Evolutionary conservation across 2,113 vertebrate species (phyloP), one percentile per base, ranked within the genome.

Genomic region (Rutilus rutilus): DNA sequence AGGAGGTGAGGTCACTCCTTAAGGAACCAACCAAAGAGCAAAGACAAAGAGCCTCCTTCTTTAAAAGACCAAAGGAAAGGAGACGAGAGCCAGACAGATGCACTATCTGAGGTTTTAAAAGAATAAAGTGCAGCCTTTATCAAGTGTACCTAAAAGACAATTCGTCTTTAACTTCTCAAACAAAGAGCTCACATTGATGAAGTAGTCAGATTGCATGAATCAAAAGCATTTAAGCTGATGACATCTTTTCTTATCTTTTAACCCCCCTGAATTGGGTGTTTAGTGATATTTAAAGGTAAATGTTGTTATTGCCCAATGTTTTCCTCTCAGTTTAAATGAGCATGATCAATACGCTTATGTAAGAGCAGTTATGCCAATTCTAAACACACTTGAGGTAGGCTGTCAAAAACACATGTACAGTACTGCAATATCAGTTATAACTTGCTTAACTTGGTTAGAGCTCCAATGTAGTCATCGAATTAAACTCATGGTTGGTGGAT

Each of bases 101-200:
- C 74, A 30, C n/a, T 80, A 65, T 82, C 42, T 82, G 17, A 52
- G 50, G 50, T 52, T 52, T 52, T 17, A 52, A 47, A 80, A 65
- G 57, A 23, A 57, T 39, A 62, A 62, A 79, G 77, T 42, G n/a
- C 36, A 21, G 79, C 64, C 45, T 80, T 80, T 69, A 82, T 82
- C 79, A 69, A 69, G 42, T 82, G 62, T 82, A 82, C 25, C 12
- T 82, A 23, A 17, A 67, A 30, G n/a, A 82, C 62, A 50, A 50
- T 81, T 65, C 1, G 5, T 65, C 78, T 65, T 65, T 33, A 19
- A 50, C 27, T 17, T 36, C 59, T 50, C 42, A 15, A 47, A 64
- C 79, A 69, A 65, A 67, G 62, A 67, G 62, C 50, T 69, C 59
- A 65, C 17, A 64, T 23, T 65, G 59, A 81, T 27, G n/a, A 47